Base-by-base conservation (phyloP, 2,113 vertebrate genomes). In the Platysteira castanea region DNA sequence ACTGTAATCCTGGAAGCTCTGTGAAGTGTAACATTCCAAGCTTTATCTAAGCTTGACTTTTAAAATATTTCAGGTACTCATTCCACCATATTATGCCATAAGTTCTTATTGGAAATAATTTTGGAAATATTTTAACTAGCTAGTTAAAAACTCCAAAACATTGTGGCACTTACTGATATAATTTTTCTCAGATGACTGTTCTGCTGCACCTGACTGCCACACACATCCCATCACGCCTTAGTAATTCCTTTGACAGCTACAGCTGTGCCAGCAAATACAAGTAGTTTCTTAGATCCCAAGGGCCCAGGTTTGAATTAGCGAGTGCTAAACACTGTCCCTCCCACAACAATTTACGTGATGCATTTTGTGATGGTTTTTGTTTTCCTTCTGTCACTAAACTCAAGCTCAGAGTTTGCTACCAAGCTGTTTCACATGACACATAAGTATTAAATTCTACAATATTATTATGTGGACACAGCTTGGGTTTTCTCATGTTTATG, bases 251-350 rank as follows among this genome's bases (percentile, higher is more conserved):
- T 10, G 69, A 91, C 80, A 95, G 70, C 57, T 76, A 70, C 78
- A 96, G 95, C 85, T 94, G 92, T 67, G 90, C 90, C 83, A 93
- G 57, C 73, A 93, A 96, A 76, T 59, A 22, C 69, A 91, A 86
- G 64, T 30, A 47, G 53, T 87, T 77, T 71, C 57, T 80, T 35
- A 59, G 70, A 53, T 95, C 94, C 65, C 93, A 75, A 67, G 80
- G 65, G 88, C 35, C 49, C 13, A n/a, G 56, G 37, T 93, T 82
- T 87, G 85, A 93, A 87, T 91, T 44, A 91, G 77, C 1, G 13
- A 24, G 47, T 68, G 87, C 84, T 92, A 91, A 96, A 84, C 31
- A 46, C 44, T 39, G 46, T n/a, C 41, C 80, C 78, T 95, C 91
- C 81, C 78, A 84, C 49, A 61, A 71, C 77, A 68, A 73, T 69